phyloP scores from a whole-genome alignment of 2,797 vertebrate genomes.

The Apodemus agrarius region DNA sequence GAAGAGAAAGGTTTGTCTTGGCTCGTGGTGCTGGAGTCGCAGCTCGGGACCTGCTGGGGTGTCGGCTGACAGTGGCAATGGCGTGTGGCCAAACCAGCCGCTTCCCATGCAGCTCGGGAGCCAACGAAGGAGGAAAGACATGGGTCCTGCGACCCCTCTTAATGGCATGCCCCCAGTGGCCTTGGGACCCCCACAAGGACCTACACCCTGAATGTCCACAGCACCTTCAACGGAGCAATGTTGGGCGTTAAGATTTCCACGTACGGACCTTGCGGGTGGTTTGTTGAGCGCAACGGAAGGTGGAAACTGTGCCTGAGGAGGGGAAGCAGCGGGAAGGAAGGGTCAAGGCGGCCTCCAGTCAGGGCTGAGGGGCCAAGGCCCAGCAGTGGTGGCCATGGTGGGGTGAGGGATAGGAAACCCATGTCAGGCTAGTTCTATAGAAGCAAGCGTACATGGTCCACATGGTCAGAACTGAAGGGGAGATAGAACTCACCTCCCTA shows the following conservation, averaged over 20 bases:
- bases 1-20: not conserved
- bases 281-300: not conserved
- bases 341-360: not conserved
- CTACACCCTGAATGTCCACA: not conserved
- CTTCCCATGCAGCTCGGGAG: not conserved
- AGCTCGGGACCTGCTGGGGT: not conserved
- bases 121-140: not conserved
- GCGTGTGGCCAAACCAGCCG: not conserved
- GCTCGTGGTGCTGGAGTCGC: not conserved
- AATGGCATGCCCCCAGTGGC: not conserved
- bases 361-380: not conserved
- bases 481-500: not conserved
- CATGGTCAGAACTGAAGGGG: not conserved
- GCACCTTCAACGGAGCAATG: too few species aligned
- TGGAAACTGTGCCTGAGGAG: accelerated
- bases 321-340: not conserved
- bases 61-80: not conserved
- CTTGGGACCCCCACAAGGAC: not conserved
- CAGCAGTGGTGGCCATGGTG: not conserved
- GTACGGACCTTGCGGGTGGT: not conserved
- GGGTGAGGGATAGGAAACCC: too few species aligned
- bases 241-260: too few species aligned
- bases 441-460: not conserved
- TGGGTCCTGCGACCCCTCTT: not conserved
- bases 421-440: not conserved